Conservation (phyloP, 2,113 vertebrate species). For the Clarias macrocephalus region DNA sequence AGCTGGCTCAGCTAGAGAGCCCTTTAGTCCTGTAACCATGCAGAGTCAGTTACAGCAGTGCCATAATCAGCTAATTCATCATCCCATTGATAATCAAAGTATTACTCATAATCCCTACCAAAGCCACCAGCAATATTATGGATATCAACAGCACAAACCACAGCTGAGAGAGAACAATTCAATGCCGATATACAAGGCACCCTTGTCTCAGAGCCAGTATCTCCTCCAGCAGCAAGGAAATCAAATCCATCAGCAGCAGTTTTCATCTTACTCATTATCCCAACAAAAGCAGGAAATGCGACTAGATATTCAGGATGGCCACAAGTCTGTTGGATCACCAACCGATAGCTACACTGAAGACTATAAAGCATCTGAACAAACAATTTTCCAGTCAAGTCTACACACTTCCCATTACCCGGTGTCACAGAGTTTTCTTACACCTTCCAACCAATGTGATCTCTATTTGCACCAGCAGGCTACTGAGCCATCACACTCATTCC, state of each 20-base stretch:
- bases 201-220: conserved; percentile 40
- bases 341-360: conserved; percentile 40
- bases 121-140: conserved; percentile 50
- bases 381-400: conserved; percentile 21
- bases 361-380: conserved; percentile 47
- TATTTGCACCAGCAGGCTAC: conserved; percentile 40
- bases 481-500: conserved; percentile 24
- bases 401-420: conserved; percentile 39
- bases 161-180: conserved; percentile 31
- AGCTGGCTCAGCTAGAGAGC: conserved; percentile 77
- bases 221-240: conserved; percentile 35
- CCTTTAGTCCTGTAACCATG: conserved; percentile 65
- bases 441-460: conserved; percentile 26
- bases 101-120: conserved; percentile 36
- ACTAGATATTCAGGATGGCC: conserved; percentile 31
- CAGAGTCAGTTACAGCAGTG: conserved; percentile 67
- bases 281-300: conserved; percentile 43
- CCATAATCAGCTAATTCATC: conserved; percentile 64
- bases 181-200: conserved; percentile 35
- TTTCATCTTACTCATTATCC: conserved; percentile 4
- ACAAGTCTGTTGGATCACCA: conserved; percentile 39
- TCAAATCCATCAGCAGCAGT: conserved; percentile 35
- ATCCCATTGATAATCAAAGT: conserved; percentile 31
- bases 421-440: conserved; percentile 22
- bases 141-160: conserved; percentile 51